Conservation (phyloP, 2,797 vertebrate species). For the Limosa lapponica region DNA sequence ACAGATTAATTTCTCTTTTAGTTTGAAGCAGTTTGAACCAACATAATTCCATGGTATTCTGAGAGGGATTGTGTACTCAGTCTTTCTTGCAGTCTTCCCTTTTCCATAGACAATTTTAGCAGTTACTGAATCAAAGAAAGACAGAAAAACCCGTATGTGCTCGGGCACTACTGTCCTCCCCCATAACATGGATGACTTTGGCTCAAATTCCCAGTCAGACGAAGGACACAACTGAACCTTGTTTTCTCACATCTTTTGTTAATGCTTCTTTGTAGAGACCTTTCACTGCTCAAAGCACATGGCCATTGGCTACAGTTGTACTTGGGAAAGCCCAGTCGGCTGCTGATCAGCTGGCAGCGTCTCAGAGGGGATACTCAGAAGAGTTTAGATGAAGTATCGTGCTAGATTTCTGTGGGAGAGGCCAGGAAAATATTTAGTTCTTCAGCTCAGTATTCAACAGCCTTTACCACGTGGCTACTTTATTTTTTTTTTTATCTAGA, state of each 20-base stretch:
- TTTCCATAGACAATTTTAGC: neutral
- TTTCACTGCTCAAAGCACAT: neutral
- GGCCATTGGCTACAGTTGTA: neutral
- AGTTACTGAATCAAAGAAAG: neutral
- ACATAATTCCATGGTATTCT: neutral
- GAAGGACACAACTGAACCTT: neutral
- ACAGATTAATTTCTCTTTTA: neutral
- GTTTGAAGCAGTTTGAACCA: neutral
- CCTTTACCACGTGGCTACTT: fast-evolving
- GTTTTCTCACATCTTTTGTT: neutral
- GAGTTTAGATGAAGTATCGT: neutral
- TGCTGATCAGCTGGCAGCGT: neutral
- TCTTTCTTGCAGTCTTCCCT: neutral
- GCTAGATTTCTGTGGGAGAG: neutral
- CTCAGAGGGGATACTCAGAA: neutral
- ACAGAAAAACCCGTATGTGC: neutral
- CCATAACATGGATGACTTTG: neutral
- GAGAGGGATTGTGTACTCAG: neutral
- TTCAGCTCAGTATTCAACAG: neutral
- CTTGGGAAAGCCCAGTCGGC: neutral
- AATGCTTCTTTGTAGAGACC: neutral
- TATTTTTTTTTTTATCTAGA: neutral
- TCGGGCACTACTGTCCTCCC: neutral
- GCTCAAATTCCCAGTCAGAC: neutral
- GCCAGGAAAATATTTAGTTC: neutral